Evolutionary conservation across 2,888 invertebrate species (phyloP), one percentile per base, ranked within the genome.

Genomic region (Mesorhabditis spiculigera): DNA sequence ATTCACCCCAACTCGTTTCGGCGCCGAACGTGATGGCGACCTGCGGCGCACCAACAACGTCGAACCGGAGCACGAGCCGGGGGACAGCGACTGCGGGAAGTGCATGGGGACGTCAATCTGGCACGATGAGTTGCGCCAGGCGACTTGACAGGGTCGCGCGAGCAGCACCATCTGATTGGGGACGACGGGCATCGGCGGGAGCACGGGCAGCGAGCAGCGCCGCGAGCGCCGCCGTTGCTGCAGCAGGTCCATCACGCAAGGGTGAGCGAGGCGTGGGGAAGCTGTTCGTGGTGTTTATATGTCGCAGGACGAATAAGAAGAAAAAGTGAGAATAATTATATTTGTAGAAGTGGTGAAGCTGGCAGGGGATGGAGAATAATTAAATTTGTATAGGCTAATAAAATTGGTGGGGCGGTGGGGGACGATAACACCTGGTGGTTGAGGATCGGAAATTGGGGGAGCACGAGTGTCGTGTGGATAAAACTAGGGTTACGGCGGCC

Each of bases 121-220:
- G 6, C 68, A 68, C 41, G 63, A 50, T 16, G 65, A 65, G 41
- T 43, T 43, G 45, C 69, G 65, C 75, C 68, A 72, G n/a, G 70
- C 65, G 44, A 65, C 63, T 5, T 67, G 68, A 45, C 70, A 43
- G 5, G 74, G 74, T 8, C 75, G 45, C 3, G 74, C 73, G 5
- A 74, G 66, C 4, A 45, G 67, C 28, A 28, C 28, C 5, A 68
- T 65, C 4, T 66, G 64, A 28, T 63, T 67, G 5, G 73, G 68
- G n/a, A 44, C 28, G n/a, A 66, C 10, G 8, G 68, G 58, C 4
- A 70, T 68, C 5, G 66, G 41, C 5, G 71, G 68, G 42, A 73
- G 65, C 10, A 73, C 63, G 10, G 75, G 75, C 13, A 75, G 71
- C 5, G 73, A 74, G 58, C 75, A 75, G 16, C 75, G 62, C 10